These are phyloP conservation scores for Cepaea nemoralis DNA, from an alignment of 1,140 invertebrate genomes.

Conservation along the genomic window DNA sequence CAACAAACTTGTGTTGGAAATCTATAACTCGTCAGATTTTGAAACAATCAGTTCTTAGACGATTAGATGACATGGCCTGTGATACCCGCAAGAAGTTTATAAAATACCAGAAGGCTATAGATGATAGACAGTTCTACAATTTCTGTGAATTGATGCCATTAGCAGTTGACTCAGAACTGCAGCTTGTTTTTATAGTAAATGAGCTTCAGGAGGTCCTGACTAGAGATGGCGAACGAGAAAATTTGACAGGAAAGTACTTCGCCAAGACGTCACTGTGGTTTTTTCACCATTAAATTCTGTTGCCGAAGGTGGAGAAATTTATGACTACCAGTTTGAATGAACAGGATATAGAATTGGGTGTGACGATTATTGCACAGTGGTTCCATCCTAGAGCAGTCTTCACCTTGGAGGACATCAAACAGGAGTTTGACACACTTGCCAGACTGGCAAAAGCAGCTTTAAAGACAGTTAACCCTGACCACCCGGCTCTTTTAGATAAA, in stretches of 20 bases:
- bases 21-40: not conserved
- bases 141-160: not conserved
- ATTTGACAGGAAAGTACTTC: not conserved
- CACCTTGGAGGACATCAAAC: constrained; percentile 11
- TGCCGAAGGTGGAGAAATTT: not conserved
- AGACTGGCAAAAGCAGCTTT: not conserved
- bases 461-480: not conserved
- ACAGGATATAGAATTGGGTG: constrained; percentile 15
- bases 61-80: constrained; percentile 5
- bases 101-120: not conserved
- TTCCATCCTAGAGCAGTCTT: not conserved
- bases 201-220: not conserved
- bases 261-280: constrained; percentile 19
- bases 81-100: not conserved
- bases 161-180: not conserved
- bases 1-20: not conserved
- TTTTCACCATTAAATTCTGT: not conserved
- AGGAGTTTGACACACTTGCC: constrained; percentile 18
- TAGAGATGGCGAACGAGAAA: not conserved
- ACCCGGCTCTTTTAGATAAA: not conserved
- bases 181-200: not conserved
- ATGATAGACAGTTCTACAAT: constrained; percentile 7
- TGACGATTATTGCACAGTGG: constrained; percentile 26
- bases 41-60: not conserved
- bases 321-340: not conserved